Evolutionary conservation across 2,797 vertebrate species (phyloP).

Genomic region (Lepilemur ruficaudatus): DNA sequence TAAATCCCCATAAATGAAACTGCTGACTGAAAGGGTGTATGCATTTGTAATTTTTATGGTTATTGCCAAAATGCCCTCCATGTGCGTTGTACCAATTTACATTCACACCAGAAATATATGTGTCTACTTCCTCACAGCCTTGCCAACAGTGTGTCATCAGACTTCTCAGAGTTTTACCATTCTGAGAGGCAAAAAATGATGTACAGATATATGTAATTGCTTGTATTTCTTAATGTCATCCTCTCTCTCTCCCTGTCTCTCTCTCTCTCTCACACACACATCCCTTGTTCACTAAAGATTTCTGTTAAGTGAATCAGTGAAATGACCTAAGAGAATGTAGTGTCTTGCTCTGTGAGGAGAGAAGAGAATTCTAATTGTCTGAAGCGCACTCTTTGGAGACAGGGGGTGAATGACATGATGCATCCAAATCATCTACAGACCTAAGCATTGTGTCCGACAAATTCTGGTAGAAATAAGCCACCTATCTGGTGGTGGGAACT

Average conservation of each 20-base stretch:
- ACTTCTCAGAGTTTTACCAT: neutral
- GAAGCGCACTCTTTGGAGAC: neutral
- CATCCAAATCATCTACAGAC: neutral
- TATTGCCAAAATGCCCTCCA: neutral
- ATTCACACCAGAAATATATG: neutral
- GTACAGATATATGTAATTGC: neutral
- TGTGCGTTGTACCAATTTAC: neutral
- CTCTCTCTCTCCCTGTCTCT: neutral
- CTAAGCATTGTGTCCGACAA: neutral
- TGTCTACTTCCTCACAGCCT: neutral
- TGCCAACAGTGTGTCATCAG: neutral
- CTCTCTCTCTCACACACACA: too few species aligned
- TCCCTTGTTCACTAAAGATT: neutral
- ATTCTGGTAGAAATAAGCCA: conserved; percentile 25
- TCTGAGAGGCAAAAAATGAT: neutral
- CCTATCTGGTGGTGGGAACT: neutral
- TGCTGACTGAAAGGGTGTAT: neutral
- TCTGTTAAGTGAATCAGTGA: neutral
- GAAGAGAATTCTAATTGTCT: neutral
- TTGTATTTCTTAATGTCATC: neutral
- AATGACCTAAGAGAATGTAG: neutral
- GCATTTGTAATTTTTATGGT: conserved; percentile 19
- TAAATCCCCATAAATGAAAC: conserved; percentile 22
- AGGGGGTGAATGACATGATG: neutral
- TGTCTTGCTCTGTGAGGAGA: neutral